A percentile compares a stretch with the other conserved stretches of the same genome.
Conservation (phyloP, 2,113 vertebrate species). For the Oenanthe melanoleuca region DNA sequence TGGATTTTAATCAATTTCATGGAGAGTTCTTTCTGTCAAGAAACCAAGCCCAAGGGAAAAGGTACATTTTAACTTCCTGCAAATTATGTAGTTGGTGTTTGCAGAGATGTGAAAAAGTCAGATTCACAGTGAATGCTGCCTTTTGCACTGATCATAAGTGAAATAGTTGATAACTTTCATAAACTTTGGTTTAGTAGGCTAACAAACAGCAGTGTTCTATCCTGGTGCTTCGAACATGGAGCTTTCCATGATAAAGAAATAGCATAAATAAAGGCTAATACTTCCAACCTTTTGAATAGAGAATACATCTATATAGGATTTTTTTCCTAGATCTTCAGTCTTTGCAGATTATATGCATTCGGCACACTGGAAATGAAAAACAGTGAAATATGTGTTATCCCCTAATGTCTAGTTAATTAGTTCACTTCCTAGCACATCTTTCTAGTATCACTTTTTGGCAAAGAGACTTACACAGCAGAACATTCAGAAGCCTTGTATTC, state of each 20-base stretch:
- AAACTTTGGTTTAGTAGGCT: background rate
- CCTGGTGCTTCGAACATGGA: background rate
- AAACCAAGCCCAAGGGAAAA: background rate
- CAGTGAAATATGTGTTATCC: background rate
- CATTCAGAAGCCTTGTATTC: background rate
- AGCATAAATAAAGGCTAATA: background rate
- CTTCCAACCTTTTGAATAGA: background rate
- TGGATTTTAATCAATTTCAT: conserved; percentile 2
- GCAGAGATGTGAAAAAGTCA: background rate
- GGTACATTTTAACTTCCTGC: background rate
- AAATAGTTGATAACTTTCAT: background rate
- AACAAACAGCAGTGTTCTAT: background rate
- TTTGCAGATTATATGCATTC: background rate
- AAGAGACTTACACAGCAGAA: background rate
- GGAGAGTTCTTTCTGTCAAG: background rate
- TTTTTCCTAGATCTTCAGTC: background rate
- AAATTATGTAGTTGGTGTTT: background rate
- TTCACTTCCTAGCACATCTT: background rate
- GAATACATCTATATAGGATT: background rate
- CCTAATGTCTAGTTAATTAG: background rate
- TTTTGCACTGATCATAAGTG: background rate
- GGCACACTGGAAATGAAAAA: background rate
- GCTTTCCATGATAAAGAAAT: background rate
- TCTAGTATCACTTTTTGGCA: background rate
- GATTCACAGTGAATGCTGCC: background rate